phyloP scores from a whole-genome alignment of 2,797 vertebrate genomes.

The Coccyzus lansbergi region DNA sequence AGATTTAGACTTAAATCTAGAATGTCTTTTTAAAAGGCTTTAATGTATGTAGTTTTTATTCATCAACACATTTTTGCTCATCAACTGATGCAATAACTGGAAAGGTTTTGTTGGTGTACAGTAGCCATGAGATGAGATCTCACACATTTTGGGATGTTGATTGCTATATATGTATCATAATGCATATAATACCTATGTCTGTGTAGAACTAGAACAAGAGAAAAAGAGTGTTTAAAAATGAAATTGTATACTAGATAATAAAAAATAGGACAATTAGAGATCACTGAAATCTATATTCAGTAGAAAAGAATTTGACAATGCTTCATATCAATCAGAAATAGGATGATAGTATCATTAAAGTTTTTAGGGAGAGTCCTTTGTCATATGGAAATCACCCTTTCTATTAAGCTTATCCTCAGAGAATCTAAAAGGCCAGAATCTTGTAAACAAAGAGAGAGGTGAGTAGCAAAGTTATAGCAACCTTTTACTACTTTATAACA shows the following conservation, averaged over 20 bases:
- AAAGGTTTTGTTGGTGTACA: fast-evolving
- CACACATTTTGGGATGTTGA: not conserved
- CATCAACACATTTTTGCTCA: not conserved
- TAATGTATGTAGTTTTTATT: not conserved
- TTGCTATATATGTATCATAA: fast-evolving
- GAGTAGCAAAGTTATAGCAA: not conserved
- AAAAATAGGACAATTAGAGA: not conserved
- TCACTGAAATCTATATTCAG: not conserved
- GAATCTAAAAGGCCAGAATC: not conserved
- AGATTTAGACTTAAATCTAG: not conserved
- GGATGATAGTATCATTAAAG: not conserved
- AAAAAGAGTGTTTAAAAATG: not conserved
- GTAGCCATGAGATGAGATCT: not conserved
- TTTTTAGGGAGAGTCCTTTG: not conserved
- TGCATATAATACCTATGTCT: not conserved
- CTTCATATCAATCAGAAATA: not conserved
- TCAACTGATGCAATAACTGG: not conserved
- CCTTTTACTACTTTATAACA: not conserved
- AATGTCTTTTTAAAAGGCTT: not conserved
- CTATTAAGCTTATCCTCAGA: not conserved
- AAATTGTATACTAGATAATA: not conserved
- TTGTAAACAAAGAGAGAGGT: not conserved
- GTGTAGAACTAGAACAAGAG: not conserved
- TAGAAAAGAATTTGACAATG: not conserved
- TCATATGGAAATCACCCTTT: not conserved